A percentile compares a stretch with the other conserved stretches of the same genome.
Conservation (phyloP, 2,888 invertebrate genomes). For the Hipparchia sbordonii region DNA sequence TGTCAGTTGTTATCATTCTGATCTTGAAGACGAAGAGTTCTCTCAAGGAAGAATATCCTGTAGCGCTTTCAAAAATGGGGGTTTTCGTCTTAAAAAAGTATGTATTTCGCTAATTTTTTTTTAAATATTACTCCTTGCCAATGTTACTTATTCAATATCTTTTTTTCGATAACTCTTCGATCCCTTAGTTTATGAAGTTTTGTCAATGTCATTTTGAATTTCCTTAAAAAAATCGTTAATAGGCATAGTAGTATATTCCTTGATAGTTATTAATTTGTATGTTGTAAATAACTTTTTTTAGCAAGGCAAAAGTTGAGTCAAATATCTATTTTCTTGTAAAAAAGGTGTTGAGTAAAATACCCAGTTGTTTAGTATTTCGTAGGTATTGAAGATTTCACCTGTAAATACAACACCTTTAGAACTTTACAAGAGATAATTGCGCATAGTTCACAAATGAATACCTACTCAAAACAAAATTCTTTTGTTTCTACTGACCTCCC, state of each 20-base stretch:
- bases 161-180: not conserved
- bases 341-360: not conserved
- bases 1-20: slow-evolving; percentile 57
- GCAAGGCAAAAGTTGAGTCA: not conserved
- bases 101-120: slow-evolving; percentile 41
- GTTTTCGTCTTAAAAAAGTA: slow-evolving; percentile 65
- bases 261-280: no score
- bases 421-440: no score
- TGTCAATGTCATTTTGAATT: not conserved
- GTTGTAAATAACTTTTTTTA: not conserved
- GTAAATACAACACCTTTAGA: no score
- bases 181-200: not conserved
- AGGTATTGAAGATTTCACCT: not conserved
- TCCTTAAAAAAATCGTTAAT: not conserved
- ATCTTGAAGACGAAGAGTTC: slow-evolving; percentile 46
- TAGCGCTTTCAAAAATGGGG: slow-evolving; percentile 53
- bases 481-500: no score
- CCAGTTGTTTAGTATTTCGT: not conserved
- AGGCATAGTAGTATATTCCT: not conserved
- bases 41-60: slow-evolving; percentile 37
- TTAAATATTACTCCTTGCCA: not conserved
- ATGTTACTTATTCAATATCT: not conserved
- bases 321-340: not conserved
- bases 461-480: no score
- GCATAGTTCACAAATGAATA: no score